Evolutionary conservation across 2,888 invertebrate species (phyloP).

Genomic region (Chrysopilus asiliformis): DNA sequence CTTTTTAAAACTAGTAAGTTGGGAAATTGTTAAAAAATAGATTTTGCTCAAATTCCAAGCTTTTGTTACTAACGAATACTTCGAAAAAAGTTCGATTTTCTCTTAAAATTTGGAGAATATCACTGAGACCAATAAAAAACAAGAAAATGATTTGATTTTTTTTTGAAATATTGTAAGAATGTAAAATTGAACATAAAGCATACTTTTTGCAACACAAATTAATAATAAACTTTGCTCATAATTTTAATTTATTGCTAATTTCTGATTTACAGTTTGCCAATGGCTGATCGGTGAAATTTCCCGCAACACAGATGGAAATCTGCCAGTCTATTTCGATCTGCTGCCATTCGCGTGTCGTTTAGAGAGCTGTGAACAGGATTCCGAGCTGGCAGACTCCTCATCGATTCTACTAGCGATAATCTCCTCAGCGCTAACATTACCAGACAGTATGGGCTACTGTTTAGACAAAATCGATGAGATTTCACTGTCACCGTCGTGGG

Average conservation of each 20-base stretch:
- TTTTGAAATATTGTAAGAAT: too few species aligned
- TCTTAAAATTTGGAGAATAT: too few species aligned
- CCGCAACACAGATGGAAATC: constrained; percentile 34
- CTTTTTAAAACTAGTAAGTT: constrained; percentile 54
- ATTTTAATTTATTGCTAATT: constrained; percentile 6
- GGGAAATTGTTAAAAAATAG: too few species aligned
- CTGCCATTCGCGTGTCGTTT: constrained; percentile 54
- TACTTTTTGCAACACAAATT: too few species aligned
- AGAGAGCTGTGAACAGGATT: constrained; percentile 65
- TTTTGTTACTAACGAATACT: neutral
- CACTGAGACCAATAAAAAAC: too few species aligned
- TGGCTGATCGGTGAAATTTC: constrained; percentile 37
- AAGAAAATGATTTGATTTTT: too few species aligned
- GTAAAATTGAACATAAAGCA: neutral
- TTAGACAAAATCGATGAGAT: constrained; percentile 16
- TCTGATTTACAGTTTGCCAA: constrained; percentile 28
- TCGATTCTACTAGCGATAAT: constrained; percentile 52
- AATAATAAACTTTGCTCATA: too few species aligned
- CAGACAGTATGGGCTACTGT: constrained; percentile 16
- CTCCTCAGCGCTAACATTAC: constrained; percentile 38
- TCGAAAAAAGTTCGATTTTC: too few species aligned
- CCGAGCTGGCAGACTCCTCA: constrained; percentile 57
- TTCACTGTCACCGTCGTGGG: constrained; percentile 44
- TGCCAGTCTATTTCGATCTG: constrained; percentile 45
- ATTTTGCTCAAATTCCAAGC: neutral